Evolutionary conservation across 2,888 invertebrate species (phyloP), one percentile per base, ranked within the genome.

Genomic region (Flexamia atlantica): DNA sequence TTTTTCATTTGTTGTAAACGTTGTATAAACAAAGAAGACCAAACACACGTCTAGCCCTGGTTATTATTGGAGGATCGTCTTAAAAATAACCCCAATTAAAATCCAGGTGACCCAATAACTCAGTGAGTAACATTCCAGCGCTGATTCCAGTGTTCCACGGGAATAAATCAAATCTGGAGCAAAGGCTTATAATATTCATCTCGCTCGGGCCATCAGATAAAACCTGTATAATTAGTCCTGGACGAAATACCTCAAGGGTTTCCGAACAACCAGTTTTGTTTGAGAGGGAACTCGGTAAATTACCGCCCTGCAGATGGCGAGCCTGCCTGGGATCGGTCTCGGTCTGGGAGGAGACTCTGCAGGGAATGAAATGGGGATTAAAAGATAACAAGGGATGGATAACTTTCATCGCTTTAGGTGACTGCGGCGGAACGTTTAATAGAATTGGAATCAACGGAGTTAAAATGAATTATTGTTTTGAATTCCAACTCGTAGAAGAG

Each of bases 251-350:
- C 74, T 76, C 74, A 76, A 76, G 74, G 74, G 74, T 76, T 28
- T 42, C 74, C 46, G 46, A 72, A 72, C 72, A 72, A 76, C 74
- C 74, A 76, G 74, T 76, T 76, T 46, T 4, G 74, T 76, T 76
- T 40, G 40, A 72, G 36, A 42, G 20, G 50, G 17, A 14, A 76
- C 25, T 14, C 70, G 12, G 74, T 76, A 76, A 46, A 76, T 76
- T 76, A 76, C 46, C 28, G 20, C 46, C 17, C 46, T 36, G 36
- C 36, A 36, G 36, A 36, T 36, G 36, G 36, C 36, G 9, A 9
- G 36, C 36, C 36, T 36, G 36, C 9, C n/a, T n/a, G n/a, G n/a
- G n/a, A n/a, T n/a, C n/a, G n/a, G n/a, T 36, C 9, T 36, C 36
- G 9, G 12, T 17, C 12, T 9, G 14, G 46, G 46, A 46, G 7